Evolutionary conservation across 2,113 vertebrate species (phyloP).

Genomic region (Aptenodytes forsteri): DNA sequence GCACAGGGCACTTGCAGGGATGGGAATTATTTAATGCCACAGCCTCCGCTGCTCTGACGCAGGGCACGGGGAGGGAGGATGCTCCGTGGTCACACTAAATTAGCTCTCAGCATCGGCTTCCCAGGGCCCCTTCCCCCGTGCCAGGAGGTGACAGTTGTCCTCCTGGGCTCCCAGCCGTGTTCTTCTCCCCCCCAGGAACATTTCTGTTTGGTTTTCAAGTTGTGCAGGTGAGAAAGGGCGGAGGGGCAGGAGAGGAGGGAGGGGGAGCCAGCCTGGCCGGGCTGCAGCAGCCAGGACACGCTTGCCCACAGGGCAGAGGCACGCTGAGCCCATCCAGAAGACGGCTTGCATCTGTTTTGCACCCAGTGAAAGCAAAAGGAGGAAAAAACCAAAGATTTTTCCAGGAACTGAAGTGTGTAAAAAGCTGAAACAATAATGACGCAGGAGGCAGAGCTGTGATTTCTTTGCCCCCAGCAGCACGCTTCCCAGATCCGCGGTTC

Average conservation of each 20-base stretch:
- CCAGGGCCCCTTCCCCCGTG: neutral
- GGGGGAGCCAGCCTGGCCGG: too few relatives aligned
- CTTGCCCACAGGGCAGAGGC: neutral
- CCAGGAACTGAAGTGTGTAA: neutral
- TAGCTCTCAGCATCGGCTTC: neutral
- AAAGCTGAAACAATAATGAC: neutral
- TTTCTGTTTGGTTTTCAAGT: neutral
- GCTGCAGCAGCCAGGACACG: neutral
- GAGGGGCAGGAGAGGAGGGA: neutral
- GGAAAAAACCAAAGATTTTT: neutral
- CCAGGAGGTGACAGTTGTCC: neutral
- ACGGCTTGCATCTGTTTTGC: rapidly evolving
- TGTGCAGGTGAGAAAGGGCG: neutral
- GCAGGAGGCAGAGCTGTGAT: neutral
- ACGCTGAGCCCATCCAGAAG: neutral
- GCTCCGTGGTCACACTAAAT: neutral
- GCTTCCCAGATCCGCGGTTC: rapidly evolving
- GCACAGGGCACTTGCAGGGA: rapidly evolving
- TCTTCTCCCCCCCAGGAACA: rapidly evolving
- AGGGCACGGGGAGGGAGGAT: neutral
- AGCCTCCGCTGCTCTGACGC: neutral
- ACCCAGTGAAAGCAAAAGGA: neutral
- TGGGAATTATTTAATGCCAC: neutral
- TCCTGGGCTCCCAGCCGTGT: neutral
- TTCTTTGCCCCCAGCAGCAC: neutral